These are phyloP conservation scores for Caenorhabditis becei DNA, from an alignment of 2,888 invertebrate genomes.

Conservation along the genomic window DNA sequence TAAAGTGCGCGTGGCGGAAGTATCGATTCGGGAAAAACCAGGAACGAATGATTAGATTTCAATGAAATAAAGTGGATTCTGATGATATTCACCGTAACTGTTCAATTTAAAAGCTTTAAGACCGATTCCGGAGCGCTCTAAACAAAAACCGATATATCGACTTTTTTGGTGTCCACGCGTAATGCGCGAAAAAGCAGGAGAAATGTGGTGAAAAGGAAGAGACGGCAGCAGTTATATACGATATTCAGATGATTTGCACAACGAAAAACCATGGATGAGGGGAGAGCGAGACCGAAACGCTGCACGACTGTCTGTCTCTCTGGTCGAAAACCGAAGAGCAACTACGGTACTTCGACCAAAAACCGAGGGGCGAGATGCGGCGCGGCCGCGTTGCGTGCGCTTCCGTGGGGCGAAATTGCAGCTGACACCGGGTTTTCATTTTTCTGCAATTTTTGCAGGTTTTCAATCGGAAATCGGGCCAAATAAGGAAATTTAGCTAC, in stretches of 20 bases:
- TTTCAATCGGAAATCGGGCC: slow-evolving; percentile 3
- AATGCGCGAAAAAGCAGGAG: not conserved
- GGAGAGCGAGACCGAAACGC: slow-evolving; percentile 38
- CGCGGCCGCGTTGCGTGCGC: slow-evolving; percentile 43
- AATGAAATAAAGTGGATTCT: not conserved
- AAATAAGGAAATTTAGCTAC: not conserved
- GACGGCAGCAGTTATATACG: slow-evolving; percentile 28
- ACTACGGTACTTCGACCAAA: slow-evolving; percentile 64
- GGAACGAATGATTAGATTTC: not conserved
- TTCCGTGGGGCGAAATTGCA: slow-evolving; percentile 24
- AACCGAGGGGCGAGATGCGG: slow-evolving; percentile 47
- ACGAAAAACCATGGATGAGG: slow-evolving; percentile 46
- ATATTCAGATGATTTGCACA: slow-evolving; percentile 35
- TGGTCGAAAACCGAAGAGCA: slow-evolving; percentile 76
- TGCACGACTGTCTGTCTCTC: slow-evolving; percentile 33
- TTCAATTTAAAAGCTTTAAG: not conserved
- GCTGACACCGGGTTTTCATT: slow-evolving; percentile 30
- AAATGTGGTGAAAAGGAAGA: slow-evolving; percentile 1
- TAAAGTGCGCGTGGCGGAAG: not conserved
- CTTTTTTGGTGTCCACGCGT: slow-evolving; percentile 14
- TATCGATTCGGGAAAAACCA: not conserved
- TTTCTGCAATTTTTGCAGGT: slow-evolving; percentile 2
- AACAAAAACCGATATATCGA: slow-evolving; percentile 49
- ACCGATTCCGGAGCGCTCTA: not conserved
- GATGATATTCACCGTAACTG: not conserved